Evolutionary conservation across 2,888 invertebrate genomes (phyloP), one percentile per base, ranked within the genome.

Genomic region (Tyria jacobaeae): DNA sequence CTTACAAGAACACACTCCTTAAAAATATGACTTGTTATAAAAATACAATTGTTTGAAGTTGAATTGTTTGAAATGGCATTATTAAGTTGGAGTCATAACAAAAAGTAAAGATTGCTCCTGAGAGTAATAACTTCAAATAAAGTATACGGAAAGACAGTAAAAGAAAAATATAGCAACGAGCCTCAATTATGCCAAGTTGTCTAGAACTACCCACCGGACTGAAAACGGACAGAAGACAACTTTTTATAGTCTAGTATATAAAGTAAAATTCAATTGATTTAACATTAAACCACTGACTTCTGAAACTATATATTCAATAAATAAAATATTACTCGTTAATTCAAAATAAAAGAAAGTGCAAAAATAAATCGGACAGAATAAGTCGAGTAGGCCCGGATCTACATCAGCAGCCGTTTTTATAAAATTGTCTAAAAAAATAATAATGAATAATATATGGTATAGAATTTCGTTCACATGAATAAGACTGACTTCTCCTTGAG

Each of bases 131-230:
- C 1, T 24, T 66, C 48, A 17, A 68, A 70, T 68, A 68, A 73
- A 73, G 60, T 66, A 73, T 59, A 62, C 68, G 71, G 52, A 60
- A 59, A 5, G 49, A 62, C 54, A 64, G 60, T 70, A 71, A 76
- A 65, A 63, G 48, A 52, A 64, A 60, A 68, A 69, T 66, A 73
- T 78, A 21, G 52, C 25, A 56, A 48, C 15, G 50, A 15, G 17
- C 21, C 49, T 24, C 47, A 60, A 68, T 68, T n/a, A n/a, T n/a
- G n/a, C n/a, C n/a, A n/a, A n/a, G n/a, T 65, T 67, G 57, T 51
- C 21, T 47, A 25, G 24, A 34, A 39, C 53, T 39, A 31, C 54
- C 58, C 27, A 50, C 25, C 17, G 25, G 31, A 57, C 41, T 53
- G 37, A 35, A 37, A 56, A 64, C 60, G 21, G 25, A 37, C 58